phyloP scores from a whole-genome alignment of 2,888 invertebrate species.

The Rhingia rostrata region DNA sequence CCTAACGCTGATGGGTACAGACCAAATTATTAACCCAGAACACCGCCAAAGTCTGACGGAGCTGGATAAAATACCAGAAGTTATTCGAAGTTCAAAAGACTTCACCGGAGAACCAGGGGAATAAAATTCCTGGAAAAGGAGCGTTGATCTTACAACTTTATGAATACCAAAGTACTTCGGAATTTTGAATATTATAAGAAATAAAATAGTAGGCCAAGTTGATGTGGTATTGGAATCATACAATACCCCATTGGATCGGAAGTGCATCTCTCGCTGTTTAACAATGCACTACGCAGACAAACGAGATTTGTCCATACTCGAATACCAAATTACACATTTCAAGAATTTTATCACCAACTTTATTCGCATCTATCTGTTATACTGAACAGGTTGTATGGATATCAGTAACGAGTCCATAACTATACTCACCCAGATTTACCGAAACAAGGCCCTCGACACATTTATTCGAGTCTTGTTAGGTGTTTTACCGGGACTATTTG shows the following conservation, averaged over 20 bases:
- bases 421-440: conserved; percentile 25
- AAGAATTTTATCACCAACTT: conserved; percentile 72
- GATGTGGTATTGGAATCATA: conserved; percentile 47
- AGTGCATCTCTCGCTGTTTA: conserved; percentile 51
- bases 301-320: conserved; percentile 66
- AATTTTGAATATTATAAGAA: conserved; percentile 45
- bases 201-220: conserved; percentile 44
- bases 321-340: conserved; percentile 65
- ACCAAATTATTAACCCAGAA: conserved; percentile 8
- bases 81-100: conserved; percentile 37
- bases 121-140: conserved; percentile 44
- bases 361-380: conserved; percentile 62
- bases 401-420: conserved; percentile 9
- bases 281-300: conserved; percentile 68
- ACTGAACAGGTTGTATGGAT: conserved; percentile 33
- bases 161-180: conserved; percentile 52
- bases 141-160: conserved; percentile 45
- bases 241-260: conserved; percentile 47
- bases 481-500: conserved; percentile 66
- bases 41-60: conserved; percentile 22
- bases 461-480: conserved; percentile 54
- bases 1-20: conserved; percentile 5
- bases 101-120: conserved; percentile 56
- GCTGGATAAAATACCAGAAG: conserved; percentile 52
- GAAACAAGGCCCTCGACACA: conserved; percentile 43